Evolutionary conservation across 1,140 invertebrate genomes (phyloP), one percentile per base, ranked within the genome.

Genomic region (Panulirus ornatus): DNA sequence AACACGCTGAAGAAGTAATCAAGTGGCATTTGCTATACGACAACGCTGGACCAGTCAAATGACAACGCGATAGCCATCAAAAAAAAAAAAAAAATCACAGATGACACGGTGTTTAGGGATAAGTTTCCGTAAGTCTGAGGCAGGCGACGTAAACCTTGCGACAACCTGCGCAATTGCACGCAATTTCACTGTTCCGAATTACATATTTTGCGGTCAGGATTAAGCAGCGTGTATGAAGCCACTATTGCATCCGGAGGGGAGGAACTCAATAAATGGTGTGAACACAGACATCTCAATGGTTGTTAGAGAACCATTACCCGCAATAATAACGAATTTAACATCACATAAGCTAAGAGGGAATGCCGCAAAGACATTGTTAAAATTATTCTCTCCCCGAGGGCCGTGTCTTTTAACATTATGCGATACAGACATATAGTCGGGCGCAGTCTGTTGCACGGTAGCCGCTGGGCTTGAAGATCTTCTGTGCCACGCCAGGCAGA

Each of bases 261-360:
- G n/a, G n/a, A n/a, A 11, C 34, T 40, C 71, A 76, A 27, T 30
- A 76, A 78, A 78, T 78, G 70, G 70, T 76, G 71, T 40, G 73
- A 75, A 76, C 84, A 34, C 71, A 19, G 40, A 16, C 44, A 3
- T 54, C 38, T 73, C 34, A 54, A 19, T 58, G 70, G 34, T 86
- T 22, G 71, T 86, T 75, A 76, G 30, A 27, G 47, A 14, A 5
- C 84, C 84, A 86, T 86, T 86, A 86, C 22, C 70, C 14, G 73
- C 47, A 58, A 58, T 58, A 86, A 76, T 86, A 47, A 86, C 54
- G 73, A 76, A 58, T 76, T 54, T 51, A 58, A 27, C 71, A 82
- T 76, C 44, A 66, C 84, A 76, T 76, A 36, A 58, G 44, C 71
- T 86, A 86, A 86, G 51, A 58, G 51, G 27, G n/a, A 44, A 44